phyloP scores from a whole-genome alignment of 2,797 vertebrate species.

The Macroramphosus scolopax region DNA sequence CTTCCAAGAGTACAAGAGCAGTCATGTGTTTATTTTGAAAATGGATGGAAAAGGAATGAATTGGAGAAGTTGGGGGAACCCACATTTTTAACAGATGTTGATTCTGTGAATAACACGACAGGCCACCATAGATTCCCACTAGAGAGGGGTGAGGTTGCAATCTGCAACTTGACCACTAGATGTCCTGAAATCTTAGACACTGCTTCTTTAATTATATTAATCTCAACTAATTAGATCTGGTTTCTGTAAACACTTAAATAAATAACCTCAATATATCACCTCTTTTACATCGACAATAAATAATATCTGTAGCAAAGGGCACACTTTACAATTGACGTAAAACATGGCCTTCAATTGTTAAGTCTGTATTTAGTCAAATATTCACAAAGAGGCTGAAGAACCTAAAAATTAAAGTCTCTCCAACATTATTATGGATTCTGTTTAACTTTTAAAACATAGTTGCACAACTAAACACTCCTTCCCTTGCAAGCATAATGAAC shows the following conservation, averaged over 20 bases:
- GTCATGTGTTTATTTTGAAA: too few species aligned
- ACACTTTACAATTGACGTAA: conserved; percentile 35
- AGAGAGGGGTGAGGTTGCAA: too few species aligned
- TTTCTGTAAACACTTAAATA: conserved; percentile 9
- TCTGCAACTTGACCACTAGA: too few species aligned
- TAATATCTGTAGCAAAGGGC: conserved; percentile 25
- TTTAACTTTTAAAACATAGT: not conserved
- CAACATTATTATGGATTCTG: not conserved
- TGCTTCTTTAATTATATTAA: too few species aligned
- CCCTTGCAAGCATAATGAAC: conserved; percentile 1
- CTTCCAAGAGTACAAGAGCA: too few species aligned
- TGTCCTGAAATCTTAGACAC: too few species aligned
- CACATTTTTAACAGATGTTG: too few species aligned
- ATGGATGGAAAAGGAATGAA: too few species aligned
- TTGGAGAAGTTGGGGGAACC: too few species aligned
- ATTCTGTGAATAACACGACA: too few species aligned
- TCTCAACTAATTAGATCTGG: not conserved
- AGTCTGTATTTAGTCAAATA: conserved; percentile 10
- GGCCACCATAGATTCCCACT: too few species aligned
- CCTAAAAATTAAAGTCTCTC: not conserved
- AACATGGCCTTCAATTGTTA: conserved; percentile 6
- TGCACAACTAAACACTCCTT: conserved; percentile 12
- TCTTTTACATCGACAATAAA: conserved; percentile 36
- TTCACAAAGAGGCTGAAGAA: conserved; percentile 23
- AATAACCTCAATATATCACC: conserved; percentile 18